Conservation (phyloP, 2,113 vertebrate species). For the Hydrochoerus hydrochaeris region DNA sequence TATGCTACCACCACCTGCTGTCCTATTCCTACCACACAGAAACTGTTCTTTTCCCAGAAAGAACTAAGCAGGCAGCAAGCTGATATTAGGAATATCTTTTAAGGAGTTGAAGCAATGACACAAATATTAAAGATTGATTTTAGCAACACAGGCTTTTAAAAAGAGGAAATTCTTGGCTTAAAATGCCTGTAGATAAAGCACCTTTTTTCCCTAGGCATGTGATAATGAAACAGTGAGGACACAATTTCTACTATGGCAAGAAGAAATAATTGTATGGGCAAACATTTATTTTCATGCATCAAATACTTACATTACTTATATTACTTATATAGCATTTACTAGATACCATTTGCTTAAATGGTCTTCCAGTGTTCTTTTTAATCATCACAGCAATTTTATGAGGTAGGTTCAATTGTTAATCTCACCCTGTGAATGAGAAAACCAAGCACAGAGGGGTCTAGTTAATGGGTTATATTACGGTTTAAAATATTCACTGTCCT, state of each 20-base stretch:
- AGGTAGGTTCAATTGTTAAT: slow-evolving; percentile 16
- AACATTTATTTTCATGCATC: slow-evolving; percentile 33
- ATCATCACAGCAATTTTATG: not conserved
- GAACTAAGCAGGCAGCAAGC: not conserved
- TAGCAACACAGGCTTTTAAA: not conserved
- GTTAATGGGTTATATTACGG: not conserved
- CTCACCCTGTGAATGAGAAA: slow-evolving; percentile 35
- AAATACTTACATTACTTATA: not conserved
- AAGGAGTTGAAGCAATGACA: slow-evolving; percentile 7
- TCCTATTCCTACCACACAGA: slow-evolving; percentile 72
- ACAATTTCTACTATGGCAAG: not conserved
- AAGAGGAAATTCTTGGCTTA: slow-evolving; percentile 23
- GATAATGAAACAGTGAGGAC: not conserved
- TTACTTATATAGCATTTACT: not conserved
- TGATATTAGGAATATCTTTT: not conserved
- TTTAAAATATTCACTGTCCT: slow-evolving; percentile 13
- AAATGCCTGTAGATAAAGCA: slow-evolving; percentile 32
- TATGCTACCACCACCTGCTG: slow-evolving; percentile 81
- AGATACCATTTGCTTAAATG: not conserved
- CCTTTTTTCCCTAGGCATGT: not conserved
- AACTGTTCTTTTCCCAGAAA: slow-evolving; percentile 49
- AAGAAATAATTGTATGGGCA: not conserved
- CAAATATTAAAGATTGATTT: slow-evolving; percentile 34
- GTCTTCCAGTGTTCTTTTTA: not conserved
- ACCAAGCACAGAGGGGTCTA: not conserved